phyloP scores from a whole-genome alignment of 2,797 vertebrate species.

The Lates japonicus region DNA sequence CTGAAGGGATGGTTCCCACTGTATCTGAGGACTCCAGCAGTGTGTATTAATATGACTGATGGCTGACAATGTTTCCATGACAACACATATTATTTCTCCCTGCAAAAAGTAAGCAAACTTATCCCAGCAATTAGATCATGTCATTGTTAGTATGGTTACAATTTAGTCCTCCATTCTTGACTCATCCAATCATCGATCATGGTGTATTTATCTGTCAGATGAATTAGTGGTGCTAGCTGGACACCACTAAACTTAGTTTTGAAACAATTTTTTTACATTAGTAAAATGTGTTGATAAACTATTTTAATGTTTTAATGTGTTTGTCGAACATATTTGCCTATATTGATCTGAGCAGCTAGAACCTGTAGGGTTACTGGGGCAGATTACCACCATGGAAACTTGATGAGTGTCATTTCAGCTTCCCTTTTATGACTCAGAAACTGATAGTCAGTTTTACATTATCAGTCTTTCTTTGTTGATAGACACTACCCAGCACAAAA shows the following conservation, averaged over 20 bases:
- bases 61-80: not conserved
- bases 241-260: not conserved
- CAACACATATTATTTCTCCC: not conserved
- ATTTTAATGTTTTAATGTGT: not conserved
- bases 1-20: slow-evolving; percentile 42
- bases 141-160: not conserved
- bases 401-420: slow-evolving; percentile 84
- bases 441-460: slow-evolving; percentile 86
- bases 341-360: slow-evolving; percentile 6
- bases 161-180: not conserved
- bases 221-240: not conserved
- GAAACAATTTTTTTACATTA: not conserved
- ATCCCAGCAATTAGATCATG: not conserved
- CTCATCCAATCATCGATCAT: not conserved
- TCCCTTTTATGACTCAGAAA: slow-evolving; percentile 85
- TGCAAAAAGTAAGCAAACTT: not conserved
- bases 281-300: not conserved
- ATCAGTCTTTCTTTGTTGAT: slow-evolving; percentile 89
- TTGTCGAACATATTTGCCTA: not conserved
- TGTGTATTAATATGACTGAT: not conserved
- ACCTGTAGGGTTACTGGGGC: slow-evolving; percentile 43
- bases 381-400: slow-evolving; percentile 84
- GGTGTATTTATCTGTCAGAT: not conserved
- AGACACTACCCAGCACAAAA: slow-evolving; percentile 84
- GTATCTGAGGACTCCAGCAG: slow-evolving; percentile 5